These are phyloP conservation scores for Pangasius larnaudii DNA, from an alignment of 2,797 vertebrate species.

Conservation along the genomic window DNA sequence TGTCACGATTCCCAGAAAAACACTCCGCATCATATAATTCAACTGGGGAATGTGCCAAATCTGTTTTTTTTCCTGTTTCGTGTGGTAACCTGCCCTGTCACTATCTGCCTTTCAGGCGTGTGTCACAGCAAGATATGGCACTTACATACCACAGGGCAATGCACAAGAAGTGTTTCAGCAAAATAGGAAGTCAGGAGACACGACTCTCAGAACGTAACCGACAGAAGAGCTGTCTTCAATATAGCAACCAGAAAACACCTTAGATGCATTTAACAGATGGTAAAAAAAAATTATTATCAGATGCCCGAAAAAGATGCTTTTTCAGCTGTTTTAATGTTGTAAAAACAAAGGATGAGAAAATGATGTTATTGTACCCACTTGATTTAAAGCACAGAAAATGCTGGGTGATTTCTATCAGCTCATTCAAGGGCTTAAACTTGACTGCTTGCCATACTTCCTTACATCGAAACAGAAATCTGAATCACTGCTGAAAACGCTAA, in stretches of 20 bases:
- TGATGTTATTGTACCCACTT: not conserved
- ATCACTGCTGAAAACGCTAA: not conserved
- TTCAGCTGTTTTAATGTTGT: not conserved
- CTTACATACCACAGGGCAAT: not conserved
- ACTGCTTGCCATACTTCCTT: not conserved
- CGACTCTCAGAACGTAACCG: not conserved
- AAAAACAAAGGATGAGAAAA: not conserved
- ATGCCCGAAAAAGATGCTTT: not conserved
- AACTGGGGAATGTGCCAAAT: conserved; percentile 25
- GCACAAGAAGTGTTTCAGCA: not conserved
- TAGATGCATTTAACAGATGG: not conserved
- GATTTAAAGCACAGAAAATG: not conserved
- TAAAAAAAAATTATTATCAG: not conserved
- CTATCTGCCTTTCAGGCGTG: conserved; percentile 17
- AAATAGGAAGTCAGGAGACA: conserved; percentile 2
- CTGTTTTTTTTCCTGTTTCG: not conserved
- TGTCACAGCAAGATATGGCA: conserved; percentile 24
- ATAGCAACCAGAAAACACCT: not conserved
- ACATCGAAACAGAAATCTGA: not conserved
- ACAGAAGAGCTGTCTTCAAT: not conserved
- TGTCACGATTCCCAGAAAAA: conserved; percentile 52
- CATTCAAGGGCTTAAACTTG: not conserved
- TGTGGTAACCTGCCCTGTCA: conserved; percentile 23
- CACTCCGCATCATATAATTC: conserved; percentile 40
- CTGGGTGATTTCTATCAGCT: not conserved